Base-by-base conservation (phyloP, 2,888 invertebrate genomes). In the Myopa tessellatipennis region DNA sequence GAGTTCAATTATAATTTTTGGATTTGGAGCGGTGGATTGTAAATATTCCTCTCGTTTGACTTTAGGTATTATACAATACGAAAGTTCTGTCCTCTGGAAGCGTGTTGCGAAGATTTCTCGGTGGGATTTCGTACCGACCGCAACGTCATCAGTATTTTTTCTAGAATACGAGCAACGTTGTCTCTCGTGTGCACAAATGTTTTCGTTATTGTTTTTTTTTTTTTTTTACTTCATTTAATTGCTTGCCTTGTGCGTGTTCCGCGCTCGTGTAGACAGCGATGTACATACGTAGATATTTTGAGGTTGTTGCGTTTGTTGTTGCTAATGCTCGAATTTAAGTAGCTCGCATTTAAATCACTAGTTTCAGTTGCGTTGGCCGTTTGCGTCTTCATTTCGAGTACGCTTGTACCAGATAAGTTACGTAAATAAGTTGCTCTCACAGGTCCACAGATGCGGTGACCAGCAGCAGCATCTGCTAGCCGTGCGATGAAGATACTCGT, bases 51-150 rank as follows among this genome's bases (percentile, higher is more conserved):
- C 10, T 45, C 45, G 3, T 4, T 26, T 26, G 26, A 26, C 26
- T 26, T 26, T 26, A 26, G 45, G 1, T 45, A 45, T 8, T 8
- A 45, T 45, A 6, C 45, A 45, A 45, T 45, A 45, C 7, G 7
- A 45, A 45, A 45, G 0, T 45, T 45, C 3, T 45, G 7, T 1
- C 45, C 10, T 45, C 10, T 45, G 45, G 45, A 3, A 45, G 6
- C 45, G 10, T 10, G 45, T 45, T 45, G 45, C 45, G 10, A 45
- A 45, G 4, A 38, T 67, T 40, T 67, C 67, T 40, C 36, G 67
- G 16, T 67, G 40, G 40, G 40, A n/a, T 40, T 67, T 40, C n/a
- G 34, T n/a, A n/a, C 8, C 36, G 67, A 67, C 67, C 67, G 67
- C 67, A 67, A 40, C 16, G 67, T 16, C 40, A 67, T 67, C 67